Evolutionary conservation across 2,113 vertebrate species (phyloP), one percentile per base, ranked within the genome.

Genomic region (Hypomesus transpacificus): DNA sequence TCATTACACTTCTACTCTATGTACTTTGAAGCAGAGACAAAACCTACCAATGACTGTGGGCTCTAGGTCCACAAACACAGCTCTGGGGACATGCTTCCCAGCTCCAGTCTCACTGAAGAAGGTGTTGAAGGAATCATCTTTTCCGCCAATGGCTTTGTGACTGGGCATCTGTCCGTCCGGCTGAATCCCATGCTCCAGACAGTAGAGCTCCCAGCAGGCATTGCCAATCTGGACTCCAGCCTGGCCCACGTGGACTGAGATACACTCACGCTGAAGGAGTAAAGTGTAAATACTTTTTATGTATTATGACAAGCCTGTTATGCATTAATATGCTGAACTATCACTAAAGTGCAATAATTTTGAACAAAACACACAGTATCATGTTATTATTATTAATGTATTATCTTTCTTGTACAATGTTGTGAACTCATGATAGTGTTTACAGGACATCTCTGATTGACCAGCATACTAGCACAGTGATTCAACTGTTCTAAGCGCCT

Each of bases 21-120:
- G 39, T 46, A 46, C 13, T 56, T 56, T 56, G 7, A 56, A 18
- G 8, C n/a, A 56, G 54, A 3, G 26, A 21, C 60, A 65, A 0
- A 62, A 24, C 68, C 20, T 77, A 84, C 82, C 82, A 64, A 84
- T 84, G 46, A 84, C 82, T 4, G 82, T 84, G 65, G 82, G 79
- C 74, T 84, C 82, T 74, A 84, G 76, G 54, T 84, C 82, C 51
- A 84, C 76, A 80, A 83, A 80, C 53, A 83, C 81, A 71, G 81
- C 81, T 54, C 81, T 80, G 64, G 81, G 81, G 28, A 83, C 81
- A 3, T 83, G 81, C 59, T 83, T 83, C 68, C 81, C 81, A 61
- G 81, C 81, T 26, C 81, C 81, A 24, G 81, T 83, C 73, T 83
- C 81, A 66, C 81, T 83, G 78, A 83, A 83, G 70, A 83, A 83